A percentile compares a stretch with the other conserved stretches of the same genome.
These are phyloP conservation scores for Meriones psammophilus DNA, from an alignment of 2,797 vertebrate genomes.

Conservation along the genomic window DNA sequence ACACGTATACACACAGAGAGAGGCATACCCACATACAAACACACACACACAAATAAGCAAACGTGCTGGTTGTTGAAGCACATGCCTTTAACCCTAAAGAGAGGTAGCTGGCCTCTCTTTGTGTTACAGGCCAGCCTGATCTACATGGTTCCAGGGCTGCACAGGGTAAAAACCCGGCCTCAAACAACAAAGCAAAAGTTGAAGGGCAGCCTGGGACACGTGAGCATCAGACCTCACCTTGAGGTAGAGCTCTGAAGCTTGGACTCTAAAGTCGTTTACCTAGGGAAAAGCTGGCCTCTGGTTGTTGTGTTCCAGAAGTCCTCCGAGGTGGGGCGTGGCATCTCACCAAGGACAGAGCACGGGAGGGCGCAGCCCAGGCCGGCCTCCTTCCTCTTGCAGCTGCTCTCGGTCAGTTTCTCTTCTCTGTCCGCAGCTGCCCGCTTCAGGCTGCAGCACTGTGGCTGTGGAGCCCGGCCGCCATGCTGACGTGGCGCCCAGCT, in stretches of 20 bases:
- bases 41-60: neutral
- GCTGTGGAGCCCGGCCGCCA: neutral
- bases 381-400: conserved; percentile 34
- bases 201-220: neutral
- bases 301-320: conserved; percentile 58
- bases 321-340: conserved; percentile 63
- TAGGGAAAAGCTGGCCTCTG: conserved; percentile 48
- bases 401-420: conserved; percentile 44
- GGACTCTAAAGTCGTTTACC: conserved; percentile 45
- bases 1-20: no score
- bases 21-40: neutral
- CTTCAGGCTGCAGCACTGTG: conserved; percentile 50
- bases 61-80: neutral
- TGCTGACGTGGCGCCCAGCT: neutral
- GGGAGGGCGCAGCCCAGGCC: conserved; percentile 35
- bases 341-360: conserved; percentile 22
- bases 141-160: neutral
- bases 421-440: conserved; percentile 24
- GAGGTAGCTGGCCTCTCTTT: neutral
- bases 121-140: neutral
- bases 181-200: neutral
- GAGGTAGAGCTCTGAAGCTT: conserved; percentile 32
- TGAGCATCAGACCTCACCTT: conserved; percentile 45
- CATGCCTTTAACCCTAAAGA: neutral
- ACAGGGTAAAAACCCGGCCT: neutral